These are phyloP conservation scores for Syngnathus scovelli DNA, from an alignment of 2,113 vertebrate species.

Conservation along the genomic window DNA sequence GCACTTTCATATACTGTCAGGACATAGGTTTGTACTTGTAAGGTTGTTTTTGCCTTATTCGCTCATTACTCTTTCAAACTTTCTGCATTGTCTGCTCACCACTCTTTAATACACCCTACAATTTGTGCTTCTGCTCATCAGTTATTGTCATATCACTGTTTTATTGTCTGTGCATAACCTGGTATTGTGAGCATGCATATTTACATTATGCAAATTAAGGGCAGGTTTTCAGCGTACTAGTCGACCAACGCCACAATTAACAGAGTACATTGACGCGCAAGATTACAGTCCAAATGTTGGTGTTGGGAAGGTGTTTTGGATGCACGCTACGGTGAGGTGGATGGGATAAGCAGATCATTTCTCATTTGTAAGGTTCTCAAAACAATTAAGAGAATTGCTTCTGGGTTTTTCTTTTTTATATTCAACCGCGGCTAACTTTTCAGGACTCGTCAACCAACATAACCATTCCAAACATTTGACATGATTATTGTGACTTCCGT, in stretches of 20 bases:
- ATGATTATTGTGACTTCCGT: slow-evolving; percentile 11
- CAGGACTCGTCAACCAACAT: neutral
- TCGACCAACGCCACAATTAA: neutral
- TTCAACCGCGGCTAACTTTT: neutral
- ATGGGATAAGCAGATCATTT: neutral
- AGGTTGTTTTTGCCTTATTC: neutral
- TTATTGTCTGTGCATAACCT: neutral
- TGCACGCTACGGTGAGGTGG: neutral
- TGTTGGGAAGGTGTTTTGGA: neutral
- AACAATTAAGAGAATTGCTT: neutral
- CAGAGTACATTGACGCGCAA: neutral
- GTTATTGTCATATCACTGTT: neutral
- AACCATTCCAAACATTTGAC: neutral
- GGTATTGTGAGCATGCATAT: neutral
- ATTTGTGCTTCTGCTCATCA: neutral
- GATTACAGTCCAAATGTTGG: no score
- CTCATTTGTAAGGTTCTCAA: neutral
- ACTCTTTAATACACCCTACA: neutral
- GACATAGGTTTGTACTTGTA: neutral
- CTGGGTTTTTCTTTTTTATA: neutral
- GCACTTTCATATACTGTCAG: neutral
- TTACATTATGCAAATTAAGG: neutral
- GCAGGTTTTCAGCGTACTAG: neutral
- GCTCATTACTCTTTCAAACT: neutral
- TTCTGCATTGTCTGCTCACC: neutral